Evolutionary conservation across 2,888 invertebrate genomes (phyloP).

Genomic region (Volucella zonaria): DNA sequence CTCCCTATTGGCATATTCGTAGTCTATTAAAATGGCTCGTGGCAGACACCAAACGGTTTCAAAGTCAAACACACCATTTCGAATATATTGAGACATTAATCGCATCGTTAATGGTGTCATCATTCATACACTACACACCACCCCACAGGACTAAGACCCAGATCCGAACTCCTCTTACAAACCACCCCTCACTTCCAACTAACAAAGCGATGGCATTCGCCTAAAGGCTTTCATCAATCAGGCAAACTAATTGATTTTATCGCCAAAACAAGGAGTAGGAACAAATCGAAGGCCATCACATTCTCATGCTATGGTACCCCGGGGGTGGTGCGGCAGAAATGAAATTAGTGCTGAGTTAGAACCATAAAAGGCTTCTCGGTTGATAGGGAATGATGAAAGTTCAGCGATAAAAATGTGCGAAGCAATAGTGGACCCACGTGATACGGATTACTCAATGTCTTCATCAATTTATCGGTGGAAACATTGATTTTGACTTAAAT

Average conservation of each 20-base stretch:
- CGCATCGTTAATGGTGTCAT: conserved; percentile 62
- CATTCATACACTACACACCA: conserved; percentile 42
- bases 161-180: background rate
- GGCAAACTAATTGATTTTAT: conserved; percentile 60
- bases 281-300: conserved; percentile 5
- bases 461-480: conserved; percentile 48
- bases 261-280: conserved; percentile 10
- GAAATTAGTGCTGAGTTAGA: conserved; percentile 28
- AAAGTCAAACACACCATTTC: conserved; percentile 51
- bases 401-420: conserved; percentile 39
- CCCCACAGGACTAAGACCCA: background rate
- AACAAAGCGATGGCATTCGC: background rate
- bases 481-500: conserved; percentile 35
- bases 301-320: background rate
- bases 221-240: conserved; percentile 51
- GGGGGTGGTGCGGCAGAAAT: background rate
- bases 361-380: conserved; percentile 45
- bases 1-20: conserved; percentile 6
- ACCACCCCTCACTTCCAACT: background rate
- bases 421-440: conserved; percentile 44
- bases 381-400: conserved; percentile 8
- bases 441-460: conserved; percentile 37
- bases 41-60: conserved; percentile 51
- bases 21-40: conserved; percentile 36
- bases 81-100: conserved; percentile 49